phyloP scores from a whole-genome alignment of 23 tunicate species.

The Halocynthia aurantium region DNA sequence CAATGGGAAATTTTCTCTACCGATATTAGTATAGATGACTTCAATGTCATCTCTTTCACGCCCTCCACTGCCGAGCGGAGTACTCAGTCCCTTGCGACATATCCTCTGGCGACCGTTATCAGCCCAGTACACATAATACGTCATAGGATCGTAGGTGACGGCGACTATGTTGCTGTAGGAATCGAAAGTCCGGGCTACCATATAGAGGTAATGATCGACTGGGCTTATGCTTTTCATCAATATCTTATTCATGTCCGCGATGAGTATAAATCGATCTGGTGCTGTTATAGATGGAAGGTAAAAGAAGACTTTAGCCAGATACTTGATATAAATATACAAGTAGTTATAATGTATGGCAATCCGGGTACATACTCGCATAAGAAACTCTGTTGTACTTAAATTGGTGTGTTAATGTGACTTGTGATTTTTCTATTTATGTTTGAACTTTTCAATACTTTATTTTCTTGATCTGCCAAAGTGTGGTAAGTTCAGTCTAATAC shows the following conservation, averaged over 20 bases:
- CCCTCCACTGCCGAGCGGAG: slow-evolving; percentile 22
- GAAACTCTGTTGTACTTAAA: too few species aligned
- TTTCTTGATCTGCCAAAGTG: too few species aligned
- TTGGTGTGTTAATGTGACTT: too few species aligned
- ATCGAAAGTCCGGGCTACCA: slow-evolving; percentile 65
- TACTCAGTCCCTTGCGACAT: slow-evolving; percentile 31
- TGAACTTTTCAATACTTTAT: too few species aligned
- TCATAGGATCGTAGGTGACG: slow-evolving; percentile 76
- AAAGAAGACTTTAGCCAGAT: background rate
- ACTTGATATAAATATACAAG: too few species aligned
- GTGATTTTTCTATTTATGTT: too few species aligned
- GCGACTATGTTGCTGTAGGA: slow-evolving; percentile 79
- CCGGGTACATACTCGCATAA: too few species aligned
- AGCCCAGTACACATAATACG: slow-evolving; percentile 80
- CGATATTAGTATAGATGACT: slow-evolving; percentile 42
- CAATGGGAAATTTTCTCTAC: background rate
- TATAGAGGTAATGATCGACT: slow-evolving; percentile 33
- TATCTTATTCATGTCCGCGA: slow-evolving; percentile 78
- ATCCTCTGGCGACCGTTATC: slow-evolving; percentile 85
- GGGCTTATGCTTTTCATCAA: slow-evolving; percentile 66
- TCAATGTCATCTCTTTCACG: slow-evolving; percentile 22
- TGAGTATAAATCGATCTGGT: slow-evolving; percentile 75
- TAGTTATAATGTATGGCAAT: too few species aligned
- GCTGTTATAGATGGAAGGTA: slow-evolving; percentile 10
- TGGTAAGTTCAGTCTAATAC: too few species aligned